phyloP scores from a whole-genome alignment of 2,888 invertebrate genomes.

The Pterobdella sp. region DNA sequence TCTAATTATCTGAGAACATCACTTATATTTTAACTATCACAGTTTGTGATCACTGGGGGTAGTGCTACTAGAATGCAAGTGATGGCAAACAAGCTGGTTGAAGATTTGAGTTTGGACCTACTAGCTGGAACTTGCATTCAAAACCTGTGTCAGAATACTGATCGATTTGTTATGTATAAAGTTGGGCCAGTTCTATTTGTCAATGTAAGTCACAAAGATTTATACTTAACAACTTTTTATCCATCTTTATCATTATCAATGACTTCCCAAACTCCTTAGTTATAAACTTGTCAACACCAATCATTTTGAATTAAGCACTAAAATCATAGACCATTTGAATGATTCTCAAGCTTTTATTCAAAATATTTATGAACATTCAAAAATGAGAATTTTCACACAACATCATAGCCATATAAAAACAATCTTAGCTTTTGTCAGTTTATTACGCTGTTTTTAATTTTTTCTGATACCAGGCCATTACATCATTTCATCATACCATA shows the following conservation, averaged over 20 bases:
- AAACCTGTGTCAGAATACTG: constrained; percentile 74
- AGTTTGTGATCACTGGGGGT: constrained; percentile 96
- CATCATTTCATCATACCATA: too few relatives aligned
- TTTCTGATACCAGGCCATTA: too few relatives aligned
- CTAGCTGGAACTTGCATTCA: constrained; percentile 77
- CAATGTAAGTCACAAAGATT: constrained; percentile 53
- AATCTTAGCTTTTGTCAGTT: too few relatives aligned
- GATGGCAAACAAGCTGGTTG: constrained; percentile 82
- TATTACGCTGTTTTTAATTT: too few relatives aligned
- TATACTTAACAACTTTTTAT: background rate
- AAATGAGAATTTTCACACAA: too few relatives aligned
- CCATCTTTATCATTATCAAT: background rate
- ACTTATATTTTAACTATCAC: constrained; percentile 36
- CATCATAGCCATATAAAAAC: too few relatives aligned
- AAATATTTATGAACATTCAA: too few relatives aligned
- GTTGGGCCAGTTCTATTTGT: constrained; percentile 76
- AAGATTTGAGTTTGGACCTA: constrained; percentile 78
- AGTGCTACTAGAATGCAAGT: constrained; percentile 86
- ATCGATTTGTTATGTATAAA: constrained; percentile 90
- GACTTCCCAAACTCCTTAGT: too few relatives aligned
- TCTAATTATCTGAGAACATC: background rate
- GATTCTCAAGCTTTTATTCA: too few relatives aligned
- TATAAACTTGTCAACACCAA: too few relatives aligned
- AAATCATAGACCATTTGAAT: too few relatives aligned
- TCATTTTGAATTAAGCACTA: too few relatives aligned